phyloP scores from a whole-genome alignment of 2,113 vertebrate genomes.

The Andinoacara biseriatus region DNA sequence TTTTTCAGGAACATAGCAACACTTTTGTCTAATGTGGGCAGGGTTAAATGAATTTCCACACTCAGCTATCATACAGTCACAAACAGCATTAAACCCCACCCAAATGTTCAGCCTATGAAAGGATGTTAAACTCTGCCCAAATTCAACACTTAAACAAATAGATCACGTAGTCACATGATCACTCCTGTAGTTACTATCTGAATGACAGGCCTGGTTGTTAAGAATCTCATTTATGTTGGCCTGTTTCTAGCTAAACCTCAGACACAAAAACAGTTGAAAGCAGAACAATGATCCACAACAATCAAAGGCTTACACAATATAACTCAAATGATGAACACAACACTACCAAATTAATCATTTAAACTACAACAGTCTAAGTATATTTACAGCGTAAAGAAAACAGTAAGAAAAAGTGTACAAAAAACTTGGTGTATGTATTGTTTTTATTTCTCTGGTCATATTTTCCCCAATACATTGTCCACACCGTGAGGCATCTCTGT shows the following conservation, averaged over 20 bases:
- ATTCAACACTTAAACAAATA: neutral
- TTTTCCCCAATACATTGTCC: constrained; percentile 18
- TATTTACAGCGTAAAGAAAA: neutral
- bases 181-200: neutral
- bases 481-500: constrained; percentile 32
- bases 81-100: neutral
- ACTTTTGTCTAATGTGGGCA: neutral
- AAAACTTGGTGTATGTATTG: neutral
- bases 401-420: neutral
- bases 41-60: neutral
- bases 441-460: constrained; percentile 5
- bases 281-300: too few species aligned
- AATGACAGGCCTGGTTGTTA: neutral
- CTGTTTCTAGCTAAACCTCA: neutral
- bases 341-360: too few species aligned
- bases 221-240: neutral
- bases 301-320: too few species aligned
- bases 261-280: too few species aligned
- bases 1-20: neutral
- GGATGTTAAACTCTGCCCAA: neutral
- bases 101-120: neutral
- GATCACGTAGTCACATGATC: neutral
- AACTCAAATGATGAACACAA: neutral
- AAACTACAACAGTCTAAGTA: neutral
- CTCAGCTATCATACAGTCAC: neutral